phyloP scores from a whole-genome alignment of 2,888 invertebrate species.

The Electrophaes corylata region DNA sequence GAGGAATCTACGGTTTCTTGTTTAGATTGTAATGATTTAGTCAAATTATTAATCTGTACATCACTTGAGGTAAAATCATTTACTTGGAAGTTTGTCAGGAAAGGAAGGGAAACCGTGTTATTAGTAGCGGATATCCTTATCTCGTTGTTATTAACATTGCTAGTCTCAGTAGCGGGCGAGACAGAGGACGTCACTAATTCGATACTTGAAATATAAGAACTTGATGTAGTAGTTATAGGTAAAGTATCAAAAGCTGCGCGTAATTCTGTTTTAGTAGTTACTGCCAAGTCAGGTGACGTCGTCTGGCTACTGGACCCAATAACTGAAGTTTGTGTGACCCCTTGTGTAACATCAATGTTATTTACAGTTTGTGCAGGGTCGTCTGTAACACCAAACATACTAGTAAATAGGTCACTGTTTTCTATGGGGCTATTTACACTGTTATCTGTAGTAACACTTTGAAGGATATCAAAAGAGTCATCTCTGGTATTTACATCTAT shows the following conservation, averaged over 20 bases:
- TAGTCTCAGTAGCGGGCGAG: slow-evolving; percentile 46
- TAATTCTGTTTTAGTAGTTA: slow-evolving; percentile 20
- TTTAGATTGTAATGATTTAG: slow-evolving; percentile 40
- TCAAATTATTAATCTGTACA: slow-evolving; percentile 38
- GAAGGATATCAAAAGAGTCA: slow-evolving; percentile 60
- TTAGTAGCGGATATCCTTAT: slow-evolving; percentile 48
- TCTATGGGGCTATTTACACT: slow-evolving; percentile 69
- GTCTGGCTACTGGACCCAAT: slow-evolving; percentile 56
- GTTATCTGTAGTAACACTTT: slow-evolving; percentile 56
- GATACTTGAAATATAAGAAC: slow-evolving; percentile 12
- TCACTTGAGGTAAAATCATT: slow-evolving; percentile 55
- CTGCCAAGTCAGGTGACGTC: slow-evolving; percentile 43
- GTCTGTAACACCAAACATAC: slow-evolving; percentile 46
- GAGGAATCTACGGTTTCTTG: slow-evolving; percentile 41
- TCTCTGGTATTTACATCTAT: slow-evolving; percentile 56
- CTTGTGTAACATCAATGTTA: slow-evolving; percentile 52
- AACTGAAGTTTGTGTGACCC: slow-evolving; percentile 45
- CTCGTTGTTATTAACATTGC: slow-evolving; percentile 47
- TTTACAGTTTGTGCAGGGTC: slow-evolving; percentile 59
- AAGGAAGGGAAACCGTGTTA: slow-evolving; percentile 58
- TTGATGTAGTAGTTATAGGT: slow-evolving; percentile 28
- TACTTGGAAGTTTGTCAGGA: slow-evolving; percentile 65
- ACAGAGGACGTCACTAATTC: slow-evolving; percentile 51
- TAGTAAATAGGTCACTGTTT: slow-evolving; percentile 44
- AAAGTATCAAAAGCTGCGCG: slow-evolving; percentile 34